Evolutionary conservation across 2,888 invertebrate genomes (phyloP), one percentile per base, ranked within the genome.

Genomic region (Tanaodytes sp.): DNA sequence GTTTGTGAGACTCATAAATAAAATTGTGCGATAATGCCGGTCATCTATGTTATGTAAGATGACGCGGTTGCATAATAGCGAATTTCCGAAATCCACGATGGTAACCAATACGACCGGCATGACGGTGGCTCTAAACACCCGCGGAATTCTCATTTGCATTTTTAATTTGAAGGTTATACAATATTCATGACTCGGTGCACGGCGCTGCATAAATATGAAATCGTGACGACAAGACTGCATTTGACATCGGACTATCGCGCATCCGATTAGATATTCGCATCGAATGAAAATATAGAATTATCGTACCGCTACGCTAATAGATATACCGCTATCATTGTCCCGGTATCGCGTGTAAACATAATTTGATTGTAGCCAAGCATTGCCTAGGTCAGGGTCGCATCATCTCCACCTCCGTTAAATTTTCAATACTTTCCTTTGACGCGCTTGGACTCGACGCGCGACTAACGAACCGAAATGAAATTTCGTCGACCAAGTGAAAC

Each of bases 321-420:
- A 82, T 82, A 80, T 72, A 73, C 63, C 54, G 73, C 78, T 79
- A 80, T 82, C 79, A 73, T 76, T 71, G 49, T 62, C 58, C 69
- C 71, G 72, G 73, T 78, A 78, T 80, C 79, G 74, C 73, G 52
- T 67, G 76, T 11, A 77, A 77, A 79, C 78, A 74, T 67, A 76
- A 77, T 75, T 80, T 76, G 82, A 82, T 83, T 83, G 80, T 75
- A 75, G 76, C 74, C 76, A 75, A 64, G 67, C 75, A 71, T 76
- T 77, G 76, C 70, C 82, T 82, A 80, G 83, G 83, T 83, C 83
- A 82, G 72, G 82, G 80, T 76, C 75, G 46, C 55, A 71, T 73
- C 9, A 9, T 27, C 27, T n/a, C n/a, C n/a, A n/a, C n/a, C n/a
- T n/a, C n/a, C n/a, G n/a, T n/a, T n/a, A n/a, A n/a, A n/a, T n/a